These are phyloP conservation scores for Polyommatus icarus DNA, from an alignment of 2,888 invertebrate genomes.

Conservation along the genomic window DNA sequence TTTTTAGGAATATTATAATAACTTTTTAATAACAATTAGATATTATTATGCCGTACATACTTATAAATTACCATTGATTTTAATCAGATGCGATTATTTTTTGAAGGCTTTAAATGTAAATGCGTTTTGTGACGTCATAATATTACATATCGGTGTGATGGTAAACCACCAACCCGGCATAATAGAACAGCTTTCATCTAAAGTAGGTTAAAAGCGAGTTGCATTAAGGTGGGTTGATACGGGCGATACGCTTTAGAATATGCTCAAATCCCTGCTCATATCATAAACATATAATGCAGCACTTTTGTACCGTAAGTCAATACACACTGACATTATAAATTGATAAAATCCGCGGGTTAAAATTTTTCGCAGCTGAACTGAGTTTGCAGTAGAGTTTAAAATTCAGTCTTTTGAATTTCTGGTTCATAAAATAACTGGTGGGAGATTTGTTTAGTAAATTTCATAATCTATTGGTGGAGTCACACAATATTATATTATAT, in stretches of 20 bases:
- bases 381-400: neutral
- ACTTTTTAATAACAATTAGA: neutral
- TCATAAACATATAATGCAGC: slow-evolving; percentile 38
- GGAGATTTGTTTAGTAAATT: neutral
- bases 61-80: neutral
- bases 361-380: neutral
- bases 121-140: neutral
- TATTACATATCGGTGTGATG: slow-evolving; percentile 45
- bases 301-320: slow-evolving; percentile 4
- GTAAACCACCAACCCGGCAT: slow-evolving; percentile 36
- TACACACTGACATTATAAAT: slow-evolving; percentile 12
- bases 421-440: neutral
- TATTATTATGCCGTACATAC: too few species aligned
- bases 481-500: too few species aligned
- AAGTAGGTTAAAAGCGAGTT: slow-evolving; percentile 66
- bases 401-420: neutral
- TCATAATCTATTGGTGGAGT: too few species aligned
- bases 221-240: slow-evolving; percentile 56
- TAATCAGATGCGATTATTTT: neutral
- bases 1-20: neutral
- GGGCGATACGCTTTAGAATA: slow-evolving; percentile 43
- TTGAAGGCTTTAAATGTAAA: neutral
- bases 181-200: slow-evolving; percentile 46
- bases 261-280: slow-evolving; percentile 38
- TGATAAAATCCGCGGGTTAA: neutral